phyloP scores from a whole-genome alignment of 2,888 invertebrate species.

The Caenorhabditis wallacei region DNA sequence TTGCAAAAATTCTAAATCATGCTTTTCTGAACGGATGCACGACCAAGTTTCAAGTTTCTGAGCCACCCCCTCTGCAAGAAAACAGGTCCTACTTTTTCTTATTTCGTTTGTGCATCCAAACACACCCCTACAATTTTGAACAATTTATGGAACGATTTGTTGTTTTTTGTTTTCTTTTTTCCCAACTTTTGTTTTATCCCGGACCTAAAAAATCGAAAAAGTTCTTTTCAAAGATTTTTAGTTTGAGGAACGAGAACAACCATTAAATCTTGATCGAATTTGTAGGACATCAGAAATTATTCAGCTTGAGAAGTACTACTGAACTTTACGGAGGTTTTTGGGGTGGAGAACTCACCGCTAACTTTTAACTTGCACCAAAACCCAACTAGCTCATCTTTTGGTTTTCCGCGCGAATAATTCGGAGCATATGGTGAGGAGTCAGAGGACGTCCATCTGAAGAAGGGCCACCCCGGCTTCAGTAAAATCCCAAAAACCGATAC shows the following conservation, averaged over 20 bases:
- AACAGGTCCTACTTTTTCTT: constrained; percentile 41
- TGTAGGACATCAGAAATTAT: constrained; percentile 56
- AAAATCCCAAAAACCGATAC: constrained; percentile 57
- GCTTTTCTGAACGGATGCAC: constrained; percentile 4
- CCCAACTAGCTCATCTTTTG: constrained; percentile 56
- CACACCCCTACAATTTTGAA: constrained; percentile 46
- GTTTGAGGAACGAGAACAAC: neutral
- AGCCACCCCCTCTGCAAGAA: constrained; percentile 22
- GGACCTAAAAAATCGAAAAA: neutral
- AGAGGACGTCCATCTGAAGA: constrained; percentile 15
- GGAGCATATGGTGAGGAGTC: constrained; percentile 41
- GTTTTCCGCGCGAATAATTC: constrained; percentile 63
- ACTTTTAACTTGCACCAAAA: constrained; percentile 29
- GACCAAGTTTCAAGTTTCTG: constrained; percentile 20
- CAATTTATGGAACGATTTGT: constrained; percentile 47
- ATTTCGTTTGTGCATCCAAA: constrained; percentile 35
- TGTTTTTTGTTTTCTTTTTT: constrained; percentile 11
- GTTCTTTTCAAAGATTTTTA: neutral
- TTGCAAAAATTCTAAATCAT: neutral
- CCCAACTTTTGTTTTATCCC: neutral
- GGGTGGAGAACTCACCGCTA: constrained; percentile 5
- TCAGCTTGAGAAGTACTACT: constrained; percentile 35
- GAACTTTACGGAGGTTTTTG: constrained; percentile 17
- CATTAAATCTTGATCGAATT: constrained; percentile 34
- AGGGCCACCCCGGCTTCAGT: constrained; percentile 24